Base-by-base conservation (phyloP, 2,888 invertebrate species). In the Acanthopleura granulata region DNA sequence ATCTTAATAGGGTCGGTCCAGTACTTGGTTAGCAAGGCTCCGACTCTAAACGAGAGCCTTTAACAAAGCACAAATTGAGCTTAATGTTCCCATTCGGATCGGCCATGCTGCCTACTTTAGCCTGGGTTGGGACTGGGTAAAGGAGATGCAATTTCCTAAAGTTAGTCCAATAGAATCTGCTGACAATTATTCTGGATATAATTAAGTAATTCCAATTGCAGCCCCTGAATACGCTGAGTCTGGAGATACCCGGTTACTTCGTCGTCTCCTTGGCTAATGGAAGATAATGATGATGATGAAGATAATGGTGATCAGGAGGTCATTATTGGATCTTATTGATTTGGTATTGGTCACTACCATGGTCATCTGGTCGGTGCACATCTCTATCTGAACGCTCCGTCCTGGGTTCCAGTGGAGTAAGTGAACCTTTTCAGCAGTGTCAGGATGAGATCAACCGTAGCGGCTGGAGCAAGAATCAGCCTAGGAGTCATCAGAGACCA, bases 311-410 rank as follows among this genome's bases (percentile, higher is more conserved):
- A 66, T 66, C 25, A 66, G 66, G 29, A 16, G 66, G 66, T 27
- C 66, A 27, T 66, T 66, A 66, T 66, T 66, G 66, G 66, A 66
- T 66, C 66, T 66, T 66, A 66, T 66, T 66, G 66, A 66, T 66
- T 27, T 66, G 22, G 25, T 66, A 66, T 66, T 66, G 66, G 66
- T 66, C 66, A 66, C 27, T 27, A 27, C 22, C 29, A 27, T 22
- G 66, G 66, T 66, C 66, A 66, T 66, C 66, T 66, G 66, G 66
- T 27, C 25, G 25, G 25, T 27, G 29, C 57, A 40, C 40, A 40
- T 6, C 40, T 40, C 40, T 40, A 40, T 40, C 40, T 40, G 4
- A 40, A 9, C 40, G 3, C 40, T 40, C 40, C 40, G 9, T 40
- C 40, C 40, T 40, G 9, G 40, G 40, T 40, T 40, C 40, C 40